Evolutionary conservation across 2,797 vertebrate species (phyloP), one percentile per base, ranked within the genome.

Genomic region (Platyrinchus mystaceus): DNA sequence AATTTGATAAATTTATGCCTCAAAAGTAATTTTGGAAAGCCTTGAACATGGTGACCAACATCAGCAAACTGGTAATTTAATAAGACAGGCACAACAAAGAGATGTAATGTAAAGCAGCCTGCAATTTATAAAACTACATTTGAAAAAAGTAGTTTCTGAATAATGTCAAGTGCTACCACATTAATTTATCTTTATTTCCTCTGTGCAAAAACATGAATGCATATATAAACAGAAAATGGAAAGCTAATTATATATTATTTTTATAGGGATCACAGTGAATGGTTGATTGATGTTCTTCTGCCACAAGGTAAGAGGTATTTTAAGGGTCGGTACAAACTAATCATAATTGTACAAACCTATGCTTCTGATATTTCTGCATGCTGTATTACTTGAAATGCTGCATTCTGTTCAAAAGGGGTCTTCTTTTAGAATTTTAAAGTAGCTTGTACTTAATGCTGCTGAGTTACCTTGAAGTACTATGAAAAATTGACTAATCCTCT

Each of bases 261-360:
- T 93, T 93, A 27, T 81, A 99, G 99, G 97, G 99, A 99, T 96
- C 99, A 99, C 74, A 98, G 99, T 81, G 99, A 99, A 97, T 99
- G 99, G 99, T 97, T 99, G 93, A 98, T 99, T 96, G 99, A 99
- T 96, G 99, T 99, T 82, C 99, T 99, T 78, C 98, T 99, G 79
- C 99, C 99, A 37, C 99, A 99, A 99, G 99, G 99, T 99, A 98
- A 98, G 99, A 90, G 64, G 84, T 94, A 71, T 84, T 96, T 95
- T 82, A 94, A 96, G 88, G 81, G 76, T 96, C 92, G 95, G 91
- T 95, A 84, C 86, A 93, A 90, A 87, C 32, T 89, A 82, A 89
- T 93, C 30, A 30, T 90, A 84, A 79, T 53, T 85, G 37, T 82
- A 67, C 30, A 87, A 37, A 59, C 23, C 60, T 68, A 3, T 46